These are phyloP conservation scores for Drosophila murphyi DNA, from an alignment of 1,140 invertebrate genomes.

Conservation along the genomic window DNA sequence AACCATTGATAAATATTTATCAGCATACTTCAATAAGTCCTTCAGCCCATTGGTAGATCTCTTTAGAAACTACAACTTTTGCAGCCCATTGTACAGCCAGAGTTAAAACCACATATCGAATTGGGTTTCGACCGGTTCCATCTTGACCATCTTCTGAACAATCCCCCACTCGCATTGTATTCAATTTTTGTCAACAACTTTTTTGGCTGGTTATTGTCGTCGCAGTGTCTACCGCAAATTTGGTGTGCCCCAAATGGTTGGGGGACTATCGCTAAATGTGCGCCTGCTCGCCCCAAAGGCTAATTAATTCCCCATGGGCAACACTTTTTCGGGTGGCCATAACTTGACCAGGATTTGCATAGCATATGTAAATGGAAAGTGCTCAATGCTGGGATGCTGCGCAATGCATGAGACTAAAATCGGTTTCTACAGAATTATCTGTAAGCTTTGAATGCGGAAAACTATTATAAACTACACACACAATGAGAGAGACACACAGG, in stretches of 20 bases:
- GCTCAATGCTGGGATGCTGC: background rate
- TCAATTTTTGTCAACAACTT: conserved; percentile 80
- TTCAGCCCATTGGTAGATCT: background rate
- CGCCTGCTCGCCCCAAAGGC: conserved; percentile 34
- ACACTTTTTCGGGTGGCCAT: conserved; percentile 63
- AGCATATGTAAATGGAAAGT: conserved; percentile 45
- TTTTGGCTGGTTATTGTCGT: conserved; percentile 50
- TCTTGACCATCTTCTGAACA: conserved; percentile 37
- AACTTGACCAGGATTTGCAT: conserved; percentile 61
- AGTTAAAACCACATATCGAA: background rate
- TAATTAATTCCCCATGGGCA: conserved; percentile 81
- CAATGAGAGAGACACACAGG: conserved; percentile 53
- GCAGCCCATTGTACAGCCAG: conserved; percentile 35
- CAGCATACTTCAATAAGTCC: too few species aligned
- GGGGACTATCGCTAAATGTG: conserved; percentile 26
- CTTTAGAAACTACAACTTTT: background rate
- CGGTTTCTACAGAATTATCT: conserved; percentile 22
- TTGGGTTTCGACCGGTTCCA: conserved; percentile 36
- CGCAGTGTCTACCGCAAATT: conserved; percentile 63
- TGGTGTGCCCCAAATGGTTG: conserved; percentile 13
- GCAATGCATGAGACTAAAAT: conserved; percentile 14
- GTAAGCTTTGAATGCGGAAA: conserved; percentile 16
- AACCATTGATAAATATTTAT: background rate
- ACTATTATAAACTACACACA: conserved; percentile 27
- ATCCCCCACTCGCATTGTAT: conserved; percentile 63